Evolutionary conservation across 2,797 vertebrate species (phyloP).

Genomic region (Perodicticus potto): DNA sequence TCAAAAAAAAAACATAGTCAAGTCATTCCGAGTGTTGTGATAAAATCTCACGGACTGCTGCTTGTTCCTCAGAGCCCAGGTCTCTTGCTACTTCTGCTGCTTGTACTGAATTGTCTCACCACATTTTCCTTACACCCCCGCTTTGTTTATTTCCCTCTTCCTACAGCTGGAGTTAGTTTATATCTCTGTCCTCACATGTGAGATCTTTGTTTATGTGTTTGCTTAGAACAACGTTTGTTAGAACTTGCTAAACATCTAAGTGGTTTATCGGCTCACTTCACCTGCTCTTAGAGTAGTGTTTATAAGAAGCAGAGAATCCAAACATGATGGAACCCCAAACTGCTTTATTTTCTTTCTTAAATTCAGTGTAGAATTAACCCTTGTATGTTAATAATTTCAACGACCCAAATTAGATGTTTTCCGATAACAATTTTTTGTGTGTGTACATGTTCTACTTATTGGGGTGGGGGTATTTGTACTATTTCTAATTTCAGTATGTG

Average conservation of each 20-base stretch:
- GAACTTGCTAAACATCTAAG: neutral
- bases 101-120: neutral
- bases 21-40: neutral
- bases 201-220: neutral
- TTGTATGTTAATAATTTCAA: neutral
- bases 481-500: neutral
- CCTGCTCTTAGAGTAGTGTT: neutral
- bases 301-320: neutral
- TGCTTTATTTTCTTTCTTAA: conserved; percentile 8
- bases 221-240: neutral
- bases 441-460: neutral
- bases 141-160: neutral
- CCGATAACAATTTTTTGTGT: neutral
- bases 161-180: neutral
- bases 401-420: neutral
- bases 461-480: neutral
- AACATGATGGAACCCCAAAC: neutral
- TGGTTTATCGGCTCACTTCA: neutral
- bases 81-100: too few relatives aligned
- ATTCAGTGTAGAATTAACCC: neutral
- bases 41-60: neutral
- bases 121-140: neutral
- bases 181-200: neutral
- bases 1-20: too few relatives aligned
- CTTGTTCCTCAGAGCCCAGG: neutral